phyloP scores from a whole-genome alignment of 2,113 vertebrate genomes.

The Bucco capensis region DNA sequence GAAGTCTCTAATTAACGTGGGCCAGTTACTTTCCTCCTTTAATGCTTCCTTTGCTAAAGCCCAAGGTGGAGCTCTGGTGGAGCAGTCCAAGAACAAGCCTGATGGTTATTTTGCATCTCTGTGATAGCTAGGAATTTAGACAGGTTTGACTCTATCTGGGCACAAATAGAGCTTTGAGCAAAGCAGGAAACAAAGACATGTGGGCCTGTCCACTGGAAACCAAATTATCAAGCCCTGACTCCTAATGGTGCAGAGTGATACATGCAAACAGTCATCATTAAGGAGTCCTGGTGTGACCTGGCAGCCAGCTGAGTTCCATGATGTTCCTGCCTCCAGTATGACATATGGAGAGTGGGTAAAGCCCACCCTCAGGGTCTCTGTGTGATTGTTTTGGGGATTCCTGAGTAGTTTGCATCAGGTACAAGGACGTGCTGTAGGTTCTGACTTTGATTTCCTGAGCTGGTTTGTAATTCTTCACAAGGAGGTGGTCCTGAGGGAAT shows the following conservation, averaged over 20 bases:
- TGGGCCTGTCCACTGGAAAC: not conserved
- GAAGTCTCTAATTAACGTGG: slow-evolving; percentile 34
- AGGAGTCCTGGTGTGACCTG: not conserved
- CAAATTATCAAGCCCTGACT: not conserved
- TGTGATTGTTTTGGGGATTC: not conserved
- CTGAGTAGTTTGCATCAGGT: not conserved
- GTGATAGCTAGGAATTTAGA: not conserved
- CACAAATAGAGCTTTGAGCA: not conserved
- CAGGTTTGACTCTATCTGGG: not conserved
- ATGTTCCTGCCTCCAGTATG: not conserved
- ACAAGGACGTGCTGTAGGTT: not conserved
- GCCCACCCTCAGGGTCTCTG: not conserved
- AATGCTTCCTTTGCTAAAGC: not conserved
- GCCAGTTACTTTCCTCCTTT: not conserved
- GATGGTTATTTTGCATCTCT: not conserved
- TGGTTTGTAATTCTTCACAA: not conserved
- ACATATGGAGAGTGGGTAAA: not conserved
- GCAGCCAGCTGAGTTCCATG: not conserved
- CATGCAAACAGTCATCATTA: not conserved
- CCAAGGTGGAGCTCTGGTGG: not conserved
- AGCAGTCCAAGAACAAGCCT: not conserved
- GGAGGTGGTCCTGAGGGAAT: not conserved
- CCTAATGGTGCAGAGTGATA: not conserved
- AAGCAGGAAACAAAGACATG: not conserved
- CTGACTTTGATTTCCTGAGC: not conserved